phyloP scores from a whole-genome alignment of 2,797 vertebrate species.

The Sebastes kiyomatsui region DNA sequence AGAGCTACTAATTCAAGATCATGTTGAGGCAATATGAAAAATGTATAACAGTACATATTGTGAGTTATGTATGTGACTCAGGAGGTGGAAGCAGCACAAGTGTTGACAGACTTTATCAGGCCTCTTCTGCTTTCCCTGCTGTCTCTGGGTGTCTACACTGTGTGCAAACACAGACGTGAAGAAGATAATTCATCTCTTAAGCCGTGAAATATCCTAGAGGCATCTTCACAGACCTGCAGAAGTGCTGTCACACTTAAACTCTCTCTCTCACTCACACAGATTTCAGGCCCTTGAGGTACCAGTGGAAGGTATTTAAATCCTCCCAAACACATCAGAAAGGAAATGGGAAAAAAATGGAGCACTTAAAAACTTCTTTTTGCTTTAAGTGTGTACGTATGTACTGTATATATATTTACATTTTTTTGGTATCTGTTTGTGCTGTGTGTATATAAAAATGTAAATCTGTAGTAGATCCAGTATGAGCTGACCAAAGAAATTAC shows the following conservation, averaged over 20 bases:
- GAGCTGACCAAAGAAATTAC: slow-evolving; percentile 27
- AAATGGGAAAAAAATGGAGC: not conserved
- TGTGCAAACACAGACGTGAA: slow-evolving; percentile 25
- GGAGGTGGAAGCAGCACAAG: not conserved
- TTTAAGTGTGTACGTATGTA: not conserved
- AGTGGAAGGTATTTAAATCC: slow-evolving; percentile 12
- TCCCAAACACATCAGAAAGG: not conserved
- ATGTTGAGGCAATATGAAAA: not conserved
- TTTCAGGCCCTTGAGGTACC: not conserved
- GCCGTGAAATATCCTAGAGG: slow-evolving; percentile 37
- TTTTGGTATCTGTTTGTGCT: not conserved
- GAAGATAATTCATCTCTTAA: slow-evolving; percentile 46
- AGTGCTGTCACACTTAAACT: slow-evolving; percentile 33
- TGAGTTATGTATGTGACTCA: not conserved
- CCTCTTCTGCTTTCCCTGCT: not conserved
- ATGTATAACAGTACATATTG: not conserved
- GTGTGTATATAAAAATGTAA: not conserved
- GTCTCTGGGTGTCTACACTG: slow-evolving; percentile 15
- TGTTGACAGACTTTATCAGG: slow-evolving; percentile 7
- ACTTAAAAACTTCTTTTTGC: not conserved
- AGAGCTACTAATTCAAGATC: not conserved
- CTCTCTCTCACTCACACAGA: not conserved
- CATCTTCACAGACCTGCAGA: slow-evolving; percentile 48
- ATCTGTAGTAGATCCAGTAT: not conserved
- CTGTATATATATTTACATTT: not conserved